A percentile compares a stretch with the other conserved stretches of the same genome.
These are phyloP conservation scores for Gymnocheta viridis DNA, from an alignment of 2,888 invertebrate species.

Conservation along the genomic window DNA sequence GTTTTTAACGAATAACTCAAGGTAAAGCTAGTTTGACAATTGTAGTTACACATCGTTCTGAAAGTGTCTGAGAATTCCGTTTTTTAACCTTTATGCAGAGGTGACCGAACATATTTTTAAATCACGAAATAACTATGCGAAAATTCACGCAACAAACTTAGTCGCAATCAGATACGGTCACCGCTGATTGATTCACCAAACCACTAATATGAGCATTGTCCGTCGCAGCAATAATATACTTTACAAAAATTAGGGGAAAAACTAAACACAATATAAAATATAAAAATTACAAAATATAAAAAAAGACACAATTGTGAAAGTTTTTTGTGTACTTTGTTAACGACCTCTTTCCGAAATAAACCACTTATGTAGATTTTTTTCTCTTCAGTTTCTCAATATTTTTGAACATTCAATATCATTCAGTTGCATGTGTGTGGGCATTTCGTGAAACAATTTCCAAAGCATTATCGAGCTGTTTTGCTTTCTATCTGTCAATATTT, in stretches of 20 bases:
- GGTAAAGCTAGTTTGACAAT: too few species aligned
- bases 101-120: too few species aligned
- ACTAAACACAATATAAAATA: background rate
- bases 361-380: background rate
- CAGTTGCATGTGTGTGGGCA: background rate
- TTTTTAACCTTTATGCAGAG: too few species aligned
- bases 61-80: too few species aligned
- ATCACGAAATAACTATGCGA: too few species aligned
- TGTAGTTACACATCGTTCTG: too few species aligned
- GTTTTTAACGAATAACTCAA: too few species aligned
- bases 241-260: background rate
- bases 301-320: background rate
- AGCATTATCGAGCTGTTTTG: slow-evolving; percentile 21
- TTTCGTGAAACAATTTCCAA: background rate
- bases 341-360: background rate
- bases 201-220: too few species aligned
- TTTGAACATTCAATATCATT: background rate
- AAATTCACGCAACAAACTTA: too few species aligned
- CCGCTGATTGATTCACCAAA: too few species aligned
- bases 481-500: slow-evolving; percentile 9
- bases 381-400: background rate
- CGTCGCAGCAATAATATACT: background rate
- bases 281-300: background rate
- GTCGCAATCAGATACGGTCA: too few species aligned
- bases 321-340: background rate